Base-by-base conservation (phyloP, 2,888 invertebrate species). In the Neoascia interrupta region DNA sequence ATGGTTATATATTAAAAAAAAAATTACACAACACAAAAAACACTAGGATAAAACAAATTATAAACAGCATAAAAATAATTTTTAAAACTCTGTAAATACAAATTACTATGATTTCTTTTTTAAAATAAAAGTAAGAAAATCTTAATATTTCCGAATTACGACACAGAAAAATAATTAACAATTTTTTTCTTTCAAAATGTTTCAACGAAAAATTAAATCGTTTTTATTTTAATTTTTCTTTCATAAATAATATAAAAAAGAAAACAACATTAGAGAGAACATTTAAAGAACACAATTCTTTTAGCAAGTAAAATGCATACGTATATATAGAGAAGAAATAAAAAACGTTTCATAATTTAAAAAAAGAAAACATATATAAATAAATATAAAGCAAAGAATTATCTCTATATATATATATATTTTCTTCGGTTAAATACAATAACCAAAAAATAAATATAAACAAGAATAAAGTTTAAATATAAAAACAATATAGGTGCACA, bases 281-380 rank as follows among this genome's bases (percentile, higher is more conserved):
- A 73, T 26, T 18, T n/a, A 45, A 43, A 34, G 56, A 58, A 68
- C 11, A 43, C 37, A 39, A 43, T 58, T 47, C 70, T 56, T 54
- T 69, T 31, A 64, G 56, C 39, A 72, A 63, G 47, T 56, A 69
- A 75, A 61, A 61, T 45, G 34, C 47, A 49, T 56, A 60, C 47
- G 64, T 51, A 11, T 56, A 69, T 56, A 74, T 58, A 69, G 47
- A 69, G 58, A 74, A 54, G 26, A 54, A 64, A 68, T 45, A 69
- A 23, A 72, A 80, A 80, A 80, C 74, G 80, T 80, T 80, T 73
- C 80, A 80, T 80, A 74, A 74, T 74, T 74, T 74, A 80, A 73
- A 58, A 64, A 21, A 49, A 54, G 15, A 23, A 79, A 21, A 66
- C 47, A 76, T 47, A 54, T 41, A 60, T 28, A 53, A 11, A 61